Percentiles rank a stretch among this genome's conserved stretches.
These are phyloP conservation scores for Malurus melanocephalus DNA, from an alignment of 2,113 vertebrate genomes.

Conservation along the genomic window DNA sequence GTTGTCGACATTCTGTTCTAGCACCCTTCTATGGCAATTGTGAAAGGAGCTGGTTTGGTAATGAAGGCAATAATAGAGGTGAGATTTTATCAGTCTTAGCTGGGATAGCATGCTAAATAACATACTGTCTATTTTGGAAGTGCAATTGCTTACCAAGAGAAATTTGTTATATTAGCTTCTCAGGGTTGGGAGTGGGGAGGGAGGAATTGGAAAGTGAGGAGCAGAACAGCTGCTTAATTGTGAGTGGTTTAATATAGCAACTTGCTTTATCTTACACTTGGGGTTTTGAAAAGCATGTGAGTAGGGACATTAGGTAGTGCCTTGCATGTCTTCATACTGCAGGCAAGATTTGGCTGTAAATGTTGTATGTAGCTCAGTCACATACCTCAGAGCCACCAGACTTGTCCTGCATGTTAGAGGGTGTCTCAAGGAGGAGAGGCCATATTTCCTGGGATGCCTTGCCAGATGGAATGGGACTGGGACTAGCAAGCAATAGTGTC, in stretches of 20 bases:
- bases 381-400: background rate
- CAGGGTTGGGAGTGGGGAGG: background rate
- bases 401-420: conserved; percentile 19
- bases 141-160: background rate
- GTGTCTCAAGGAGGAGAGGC: background rate
- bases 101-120: background rate
- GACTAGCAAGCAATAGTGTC: background rate
- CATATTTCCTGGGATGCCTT: background rate
- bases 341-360: conserved; percentile 25
- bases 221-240: background rate
- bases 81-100: conserved; percentile 18
- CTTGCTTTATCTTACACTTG: background rate
- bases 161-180: background rate
- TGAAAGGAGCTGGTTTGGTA: conserved; percentile 96
- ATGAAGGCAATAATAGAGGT: conserved; percentile 99
- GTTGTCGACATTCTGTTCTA: conserved; percentile 46
- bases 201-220: background rate
- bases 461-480: background rate
- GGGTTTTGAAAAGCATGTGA: background rate
- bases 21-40: conserved; percentile 98
- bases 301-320: background rate
- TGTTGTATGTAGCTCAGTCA: conserved; percentile 20
- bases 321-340: conserved; percentile 45
- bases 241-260: background rate
- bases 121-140: background rate